Conservation (phyloP, 2,888 invertebrate genomes). For the Seira sanloemensis region DNA sequence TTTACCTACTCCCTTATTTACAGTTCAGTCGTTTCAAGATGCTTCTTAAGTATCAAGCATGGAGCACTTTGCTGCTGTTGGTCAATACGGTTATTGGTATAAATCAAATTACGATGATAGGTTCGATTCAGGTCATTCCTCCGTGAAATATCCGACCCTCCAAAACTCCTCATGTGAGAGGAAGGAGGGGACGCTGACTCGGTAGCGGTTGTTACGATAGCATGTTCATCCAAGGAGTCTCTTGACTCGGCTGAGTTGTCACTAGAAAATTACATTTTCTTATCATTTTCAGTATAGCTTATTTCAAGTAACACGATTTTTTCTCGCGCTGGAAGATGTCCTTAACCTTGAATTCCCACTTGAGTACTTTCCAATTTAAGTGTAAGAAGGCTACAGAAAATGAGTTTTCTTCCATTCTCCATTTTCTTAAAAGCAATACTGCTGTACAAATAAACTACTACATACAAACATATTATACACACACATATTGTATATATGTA, state of each 20-base stretch:
- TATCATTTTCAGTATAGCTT: no score
- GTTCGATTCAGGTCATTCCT: slow-evolving; percentile 73
- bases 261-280: slow-evolving; percentile 76
- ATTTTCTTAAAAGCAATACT: not conserved
- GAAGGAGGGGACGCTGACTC: slow-evolving; percentile 76
- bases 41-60: slow-evolving; percentile 73
- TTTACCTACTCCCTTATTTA: slow-evolving; percentile 44
- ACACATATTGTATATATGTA: not conserved
- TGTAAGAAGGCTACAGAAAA: not conserved
- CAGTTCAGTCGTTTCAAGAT: slow-evolving; percentile 73
- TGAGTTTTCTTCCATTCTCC: no score
- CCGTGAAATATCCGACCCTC: slow-evolving; percentile 70
- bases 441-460: not conserved
- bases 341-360: slow-evolving; percentile 49
- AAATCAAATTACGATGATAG: slow-evolving; percentile 73
- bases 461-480: not conserved
- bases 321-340: not conserved
- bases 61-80: slow-evolving; percentile 58
- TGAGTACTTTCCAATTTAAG: not conserved
- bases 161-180: slow-evolving; percentile 73
- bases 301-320: no score
- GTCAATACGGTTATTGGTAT: slow-evolving; percentile 69
- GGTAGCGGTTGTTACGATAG: slow-evolving; percentile 76
- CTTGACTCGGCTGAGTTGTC: slow-evolving; percentile 82
- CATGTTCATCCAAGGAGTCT: slow-evolving; percentile 93